These are phyloP conservation scores for Corapipo altera DNA, from an alignment of 2,113 vertebrate species.

Conservation along the genomic window DNA sequence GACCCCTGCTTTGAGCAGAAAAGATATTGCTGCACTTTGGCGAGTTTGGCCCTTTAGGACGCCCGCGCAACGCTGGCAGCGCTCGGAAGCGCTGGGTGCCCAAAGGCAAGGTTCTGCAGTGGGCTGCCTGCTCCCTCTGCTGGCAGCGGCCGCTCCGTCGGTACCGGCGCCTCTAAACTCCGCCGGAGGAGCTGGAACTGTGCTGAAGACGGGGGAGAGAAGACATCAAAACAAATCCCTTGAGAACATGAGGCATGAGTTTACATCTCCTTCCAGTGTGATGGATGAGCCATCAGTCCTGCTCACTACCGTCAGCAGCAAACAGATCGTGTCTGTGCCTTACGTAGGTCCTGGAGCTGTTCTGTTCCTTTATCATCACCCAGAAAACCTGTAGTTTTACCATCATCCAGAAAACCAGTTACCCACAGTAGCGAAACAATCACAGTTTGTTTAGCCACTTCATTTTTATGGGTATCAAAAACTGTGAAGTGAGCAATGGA, in stretches of 20 bases:
- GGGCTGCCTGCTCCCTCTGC: constrained; percentile 1
- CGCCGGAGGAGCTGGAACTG: accelerated
- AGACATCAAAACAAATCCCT: accelerated
- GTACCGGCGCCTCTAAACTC: accelerated
- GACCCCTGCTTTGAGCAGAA: neutral
- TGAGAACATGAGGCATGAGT: accelerated
- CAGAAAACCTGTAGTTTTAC: neutral
- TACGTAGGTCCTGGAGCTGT: accelerated
- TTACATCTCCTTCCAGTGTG: accelerated
- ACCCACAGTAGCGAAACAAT: neutral
- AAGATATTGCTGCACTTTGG: accelerated
- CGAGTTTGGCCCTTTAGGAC: accelerated
- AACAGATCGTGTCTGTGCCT: accelerated
- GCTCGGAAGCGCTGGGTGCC: no score
- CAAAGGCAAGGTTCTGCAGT: accelerated
- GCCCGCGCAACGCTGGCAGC: neutral
- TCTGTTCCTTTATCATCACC: no score
- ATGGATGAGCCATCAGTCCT: neutral
- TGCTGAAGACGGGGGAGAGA: accelerated
- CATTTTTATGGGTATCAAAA: neutral
- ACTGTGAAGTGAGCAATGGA: neutral
- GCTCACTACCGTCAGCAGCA: neutral
- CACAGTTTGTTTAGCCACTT: neutral
- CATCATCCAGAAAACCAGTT: neutral
- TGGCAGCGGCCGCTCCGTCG: neutral